Conservation (phyloP, 1,140 invertebrate genomes). For the Heliconius congener region DNA sequence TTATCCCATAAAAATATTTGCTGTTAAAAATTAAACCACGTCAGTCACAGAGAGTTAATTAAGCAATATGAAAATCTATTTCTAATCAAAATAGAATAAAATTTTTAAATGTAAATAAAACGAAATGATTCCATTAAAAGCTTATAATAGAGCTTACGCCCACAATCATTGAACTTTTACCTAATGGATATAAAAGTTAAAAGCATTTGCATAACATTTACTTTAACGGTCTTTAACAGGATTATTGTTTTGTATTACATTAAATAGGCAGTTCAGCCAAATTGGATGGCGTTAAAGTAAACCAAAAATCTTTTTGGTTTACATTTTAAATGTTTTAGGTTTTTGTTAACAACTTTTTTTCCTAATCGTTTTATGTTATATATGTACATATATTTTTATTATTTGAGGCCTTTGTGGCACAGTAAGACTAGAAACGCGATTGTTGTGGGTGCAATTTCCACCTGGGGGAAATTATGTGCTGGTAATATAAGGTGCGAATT, state of each 20-base stretch:
- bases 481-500: too few species aligned
- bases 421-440: too few species aligned
- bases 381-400: too few species aligned
- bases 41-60: too few species aligned
- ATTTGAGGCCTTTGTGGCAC: too few species aligned
- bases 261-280: slow-evolving; percentile 29
- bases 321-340: background rate
- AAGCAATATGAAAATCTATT: too few species aligned
- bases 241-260: slow-evolving; percentile 48
- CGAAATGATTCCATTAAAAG: background rate
- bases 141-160: background rate
- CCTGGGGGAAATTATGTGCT: too few species aligned
- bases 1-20: too few species aligned
- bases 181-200: slow-evolving; percentile 19
- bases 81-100: too few species aligned
- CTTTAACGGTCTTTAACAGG: slow-evolving; percentile 47
- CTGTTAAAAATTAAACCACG: too few species aligned
- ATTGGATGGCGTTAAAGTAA: background rate
- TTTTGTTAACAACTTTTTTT: background rate
- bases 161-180: slow-evolving; percentile 24
- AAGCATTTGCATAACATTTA: slow-evolving; percentile 52
- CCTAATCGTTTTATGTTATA: too few species aligned
- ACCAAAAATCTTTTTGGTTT: background rate
- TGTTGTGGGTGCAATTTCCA: too few species aligned
- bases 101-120: background rate